Percentiles rank a stretch among this genome's conserved stretches.
phyloP scores from a whole-genome alignment of 2,113 vertebrate genomes.

The Emberiza fucata region DNA sequence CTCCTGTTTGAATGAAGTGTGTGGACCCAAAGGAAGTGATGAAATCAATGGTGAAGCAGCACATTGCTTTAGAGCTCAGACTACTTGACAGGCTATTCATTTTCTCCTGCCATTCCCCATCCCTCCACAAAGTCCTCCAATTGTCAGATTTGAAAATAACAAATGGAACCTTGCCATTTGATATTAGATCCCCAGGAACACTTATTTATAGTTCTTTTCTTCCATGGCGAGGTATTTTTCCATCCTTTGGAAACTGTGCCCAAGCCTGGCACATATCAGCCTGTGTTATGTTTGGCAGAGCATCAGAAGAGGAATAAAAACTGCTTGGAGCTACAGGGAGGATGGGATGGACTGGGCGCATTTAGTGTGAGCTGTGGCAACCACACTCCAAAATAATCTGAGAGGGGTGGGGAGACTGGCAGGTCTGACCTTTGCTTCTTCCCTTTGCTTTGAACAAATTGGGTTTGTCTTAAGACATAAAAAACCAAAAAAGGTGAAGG shows the following conservation, averaged over 20 bases:
- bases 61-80: background rate
- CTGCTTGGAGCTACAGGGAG: background rate
- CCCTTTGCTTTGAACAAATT: background rate
- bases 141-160: slow-evolving; percentile 11
- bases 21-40: background rate
- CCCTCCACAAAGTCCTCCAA: background rate
- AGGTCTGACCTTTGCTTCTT: background rate
- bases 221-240: background rate
- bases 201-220: slow-evolving; percentile 1
- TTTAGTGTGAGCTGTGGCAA: background rate
- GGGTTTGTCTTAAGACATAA: background rate
- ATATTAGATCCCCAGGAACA: background rate
- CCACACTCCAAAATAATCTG: background rate
- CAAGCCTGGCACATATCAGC: accelerated
- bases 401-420: background rate
- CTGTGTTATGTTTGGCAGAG: background rate
- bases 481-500: background rate
- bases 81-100: background rate
- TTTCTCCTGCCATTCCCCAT: background rate
- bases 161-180: background rate
- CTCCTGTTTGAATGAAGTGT: background rate
- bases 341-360: background rate
- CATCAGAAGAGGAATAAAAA: background rate
- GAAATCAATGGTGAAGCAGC: background rate
- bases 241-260: background rate